Conservation (phyloP, 2,113 vertebrate genomes). For the Scopus umbretta region DNA sequence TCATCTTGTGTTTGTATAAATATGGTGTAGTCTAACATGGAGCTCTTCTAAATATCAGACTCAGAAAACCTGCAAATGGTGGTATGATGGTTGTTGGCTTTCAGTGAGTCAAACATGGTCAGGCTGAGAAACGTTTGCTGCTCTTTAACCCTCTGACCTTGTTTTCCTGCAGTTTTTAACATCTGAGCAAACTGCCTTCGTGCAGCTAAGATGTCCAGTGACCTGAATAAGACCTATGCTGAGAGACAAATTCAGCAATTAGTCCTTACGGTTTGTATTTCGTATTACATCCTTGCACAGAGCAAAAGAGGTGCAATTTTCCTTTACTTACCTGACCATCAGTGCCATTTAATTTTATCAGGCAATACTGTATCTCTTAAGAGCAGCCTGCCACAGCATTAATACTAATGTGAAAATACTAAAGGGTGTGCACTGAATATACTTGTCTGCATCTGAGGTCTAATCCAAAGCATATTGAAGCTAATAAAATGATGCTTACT, state of each 20-base stretch:
- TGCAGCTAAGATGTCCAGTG: not conserved
- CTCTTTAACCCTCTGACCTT: not conserved
- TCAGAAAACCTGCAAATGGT: not conserved
- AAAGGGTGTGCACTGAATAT: not conserved
- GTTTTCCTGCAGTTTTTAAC: not conserved
- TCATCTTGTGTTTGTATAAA: not conserved
- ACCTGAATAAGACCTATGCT: not conserved
- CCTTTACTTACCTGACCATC: not conserved
- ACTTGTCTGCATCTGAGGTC: not conserved
- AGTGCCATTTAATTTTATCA: not conserved
- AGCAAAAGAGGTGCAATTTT: not conserved
- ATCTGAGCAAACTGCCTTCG: not conserved
- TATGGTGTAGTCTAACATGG: not conserved
- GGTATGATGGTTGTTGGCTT: not conserved
- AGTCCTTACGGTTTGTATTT: not conserved
- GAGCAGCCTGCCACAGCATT: not conserved
- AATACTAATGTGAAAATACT: not conserved
- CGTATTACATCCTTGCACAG: not conserved
- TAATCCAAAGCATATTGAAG: constrained; percentile 1
- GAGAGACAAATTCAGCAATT: not conserved
- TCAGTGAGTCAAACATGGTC: not conserved
- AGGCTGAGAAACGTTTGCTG: not conserved
- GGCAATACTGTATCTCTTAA: not conserved
- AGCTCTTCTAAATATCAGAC: not conserved
- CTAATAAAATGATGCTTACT: constrained; percentile 10